Percentiles rank a stretch among this genome's conserved stretches.
These are phyloP conservation scores for Ia io DNA, from an alignment of 2,113 vertebrate species.

Conservation along the genomic window DNA sequence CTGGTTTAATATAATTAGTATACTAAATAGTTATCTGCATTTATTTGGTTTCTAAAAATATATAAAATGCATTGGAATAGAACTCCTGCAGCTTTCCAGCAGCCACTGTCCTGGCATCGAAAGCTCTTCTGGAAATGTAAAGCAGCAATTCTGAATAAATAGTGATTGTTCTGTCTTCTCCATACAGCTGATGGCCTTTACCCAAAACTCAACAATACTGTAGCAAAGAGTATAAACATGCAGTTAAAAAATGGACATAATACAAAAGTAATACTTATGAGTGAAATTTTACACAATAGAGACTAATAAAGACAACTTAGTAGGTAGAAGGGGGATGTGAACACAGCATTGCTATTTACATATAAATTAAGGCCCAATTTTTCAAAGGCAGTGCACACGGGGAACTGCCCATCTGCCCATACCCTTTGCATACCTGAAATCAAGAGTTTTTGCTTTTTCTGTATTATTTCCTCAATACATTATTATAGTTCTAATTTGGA, in stretches of 20 bases:
- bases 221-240: constrained; percentile 78
- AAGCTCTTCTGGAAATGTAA: constrained; percentile 78
- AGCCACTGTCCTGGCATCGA: constrained; percentile 71
- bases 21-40: constrained; percentile 70
- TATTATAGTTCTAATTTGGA: constrained; percentile 35
- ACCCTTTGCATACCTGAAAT: not conserved
- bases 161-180: constrained; percentile 82
- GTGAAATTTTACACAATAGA: constrained; percentile 68
- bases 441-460: not conserved
- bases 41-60: constrained; percentile 76
- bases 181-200: constrained; percentile 81
- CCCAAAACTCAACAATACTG: constrained; percentile 80
- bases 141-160: constrained; percentile 86
- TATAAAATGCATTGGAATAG: constrained; percentile 73
- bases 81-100: constrained; percentile 74
- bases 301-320: constrained; percentile 69
- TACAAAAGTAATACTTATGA: constrained; percentile 80
- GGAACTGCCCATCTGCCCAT: constrained; percentile 48
- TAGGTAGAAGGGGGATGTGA: constrained; percentile 69
- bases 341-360: constrained; percentile 75
- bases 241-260: constrained; percentile 69
- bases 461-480: not conserved
- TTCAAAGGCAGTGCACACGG: constrained; percentile 77
- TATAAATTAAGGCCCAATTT: constrained; percentile 82
- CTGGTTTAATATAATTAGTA: constrained; percentile 77